Conservation (phyloP, 2,888 invertebrate genomes). For the Noctuana brunneofusca region DNA sequence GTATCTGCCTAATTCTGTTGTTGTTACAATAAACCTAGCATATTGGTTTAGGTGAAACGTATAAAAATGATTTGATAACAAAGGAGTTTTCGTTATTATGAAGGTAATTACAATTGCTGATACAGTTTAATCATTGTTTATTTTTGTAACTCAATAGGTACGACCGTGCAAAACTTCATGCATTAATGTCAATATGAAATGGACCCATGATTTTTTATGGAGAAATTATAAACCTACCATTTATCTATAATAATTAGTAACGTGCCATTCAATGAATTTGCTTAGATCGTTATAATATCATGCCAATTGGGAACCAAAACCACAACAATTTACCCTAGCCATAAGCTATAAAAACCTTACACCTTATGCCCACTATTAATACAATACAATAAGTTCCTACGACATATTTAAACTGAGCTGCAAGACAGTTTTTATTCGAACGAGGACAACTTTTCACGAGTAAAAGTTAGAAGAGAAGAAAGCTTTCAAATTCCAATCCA, state of each 20-base stretch:
- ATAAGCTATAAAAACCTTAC: constrained; percentile 56
- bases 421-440: constrained; percentile 46
- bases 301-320: constrained; percentile 64
- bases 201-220: constrained; percentile 46
- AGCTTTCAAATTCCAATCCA: neutral
- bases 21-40: neutral
- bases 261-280: constrained; percentile 51
- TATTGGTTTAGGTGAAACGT: neutral
- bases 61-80: neutral
- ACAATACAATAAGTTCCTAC: constrained; percentile 45
- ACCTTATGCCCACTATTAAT: constrained; percentile 47
- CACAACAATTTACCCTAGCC: constrained; percentile 61
- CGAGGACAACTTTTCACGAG: constrained; percentile 46
- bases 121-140: constrained; percentile 4
- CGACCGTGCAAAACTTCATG: constrained; percentile 48
- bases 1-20: neutral
- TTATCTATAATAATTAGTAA: constrained; percentile 42
- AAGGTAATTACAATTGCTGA: neutral
- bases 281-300: constrained; percentile 45
- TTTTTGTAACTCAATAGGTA: constrained; percentile 28
- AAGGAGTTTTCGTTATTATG: neutral
- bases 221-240: constrained; percentile 42
- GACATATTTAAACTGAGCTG: constrained; percentile 45
- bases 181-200: constrained; percentile 49
- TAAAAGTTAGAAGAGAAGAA: neutral